phyloP scores from a whole-genome alignment of 2,797 vertebrate species.

The Rhinophrynus dorsalis region DNA sequence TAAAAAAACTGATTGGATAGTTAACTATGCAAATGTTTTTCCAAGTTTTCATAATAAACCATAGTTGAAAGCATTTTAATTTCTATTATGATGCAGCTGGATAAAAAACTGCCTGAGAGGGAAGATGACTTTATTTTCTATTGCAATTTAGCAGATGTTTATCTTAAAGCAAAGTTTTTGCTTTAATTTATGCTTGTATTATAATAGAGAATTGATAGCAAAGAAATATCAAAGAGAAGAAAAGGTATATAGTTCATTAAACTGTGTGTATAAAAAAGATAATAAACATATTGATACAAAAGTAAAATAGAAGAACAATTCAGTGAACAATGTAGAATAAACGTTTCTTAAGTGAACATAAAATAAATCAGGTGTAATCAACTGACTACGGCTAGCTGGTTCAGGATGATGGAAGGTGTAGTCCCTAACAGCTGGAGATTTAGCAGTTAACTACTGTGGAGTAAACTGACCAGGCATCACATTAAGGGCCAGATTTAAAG shows the following conservation, averaged over 20 bases:
- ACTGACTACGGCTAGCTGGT: too few species aligned
- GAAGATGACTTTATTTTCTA: not conserved
- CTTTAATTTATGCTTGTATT: not conserved
- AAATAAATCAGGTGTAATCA: too few species aligned
- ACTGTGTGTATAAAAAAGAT: too few species aligned
- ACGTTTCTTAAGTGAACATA: too few species aligned
- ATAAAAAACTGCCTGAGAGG: not conserved
- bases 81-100: not conserved
- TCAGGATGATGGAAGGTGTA: too few species aligned
- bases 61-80: not conserved
- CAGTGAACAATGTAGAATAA: too few species aligned
- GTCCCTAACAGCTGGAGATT: too few species aligned
- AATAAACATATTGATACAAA: too few species aligned
- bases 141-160: slow-evolving; percentile 3
- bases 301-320: too few species aligned
- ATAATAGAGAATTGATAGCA: not conserved
- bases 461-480: too few species aligned
- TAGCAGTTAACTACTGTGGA: too few species aligned
- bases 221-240: not conserved
- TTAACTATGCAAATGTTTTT: not conserved
- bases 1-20: not conserved
- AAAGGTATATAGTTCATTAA: not conserved
- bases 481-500: too few species aligned
- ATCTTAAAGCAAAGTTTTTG: not conserved
- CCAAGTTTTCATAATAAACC: not conserved